Percentiles rank a stretch among this genome's conserved stretches.
phyloP scores from a whole-genome alignment of 1,140 invertebrate genomes.

The Palaemon carinicauda region DNA sequence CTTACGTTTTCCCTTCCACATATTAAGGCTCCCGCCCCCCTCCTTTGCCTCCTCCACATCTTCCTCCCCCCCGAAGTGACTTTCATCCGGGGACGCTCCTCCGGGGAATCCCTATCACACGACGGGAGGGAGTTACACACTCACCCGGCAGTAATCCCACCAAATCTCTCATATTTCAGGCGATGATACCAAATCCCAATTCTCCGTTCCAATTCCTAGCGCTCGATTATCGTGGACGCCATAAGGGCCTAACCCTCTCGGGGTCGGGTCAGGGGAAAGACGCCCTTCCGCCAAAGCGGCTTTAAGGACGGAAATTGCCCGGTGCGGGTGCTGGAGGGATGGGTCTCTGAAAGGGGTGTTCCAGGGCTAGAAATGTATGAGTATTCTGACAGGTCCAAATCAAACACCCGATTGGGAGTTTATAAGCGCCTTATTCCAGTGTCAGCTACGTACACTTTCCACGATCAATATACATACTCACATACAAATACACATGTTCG shows the following conservation, averaged over 20 bases:
- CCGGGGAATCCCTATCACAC: conserved; percentile 6
- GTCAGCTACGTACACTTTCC: conserved; percentile 31
- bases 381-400: conserved; percentile 44
- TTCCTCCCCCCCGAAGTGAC: neutral
- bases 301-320: neutral
- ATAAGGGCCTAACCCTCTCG: neutral
- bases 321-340: neutral
- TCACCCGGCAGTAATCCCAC: conserved; percentile 40
- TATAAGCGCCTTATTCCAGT: conserved; percentile 42
- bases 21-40: neutral
- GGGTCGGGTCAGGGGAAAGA: neutral
- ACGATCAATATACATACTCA: conserved; percentile 30
- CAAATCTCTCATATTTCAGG: conserved; percentile 41
- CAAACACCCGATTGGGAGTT: conserved; percentile 48
- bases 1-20: too few relatives aligned
- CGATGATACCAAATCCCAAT: conserved; percentile 50
- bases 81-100: neutral
- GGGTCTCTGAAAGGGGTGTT: neutral
- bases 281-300: neutral
- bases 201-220: conserved; percentile 48
- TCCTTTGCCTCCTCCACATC: neutral
- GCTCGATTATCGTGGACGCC: conserved; percentile 34
- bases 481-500: too few relatives aligned
- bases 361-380: conserved; percentile 33
- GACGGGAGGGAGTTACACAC: conserved; percentile 32